Evolutionary conservation across 1,140 invertebrate genomes (phyloP), one percentile per base, ranked within the genome.

Genomic region (Cepaea nemoralis): DNA sequence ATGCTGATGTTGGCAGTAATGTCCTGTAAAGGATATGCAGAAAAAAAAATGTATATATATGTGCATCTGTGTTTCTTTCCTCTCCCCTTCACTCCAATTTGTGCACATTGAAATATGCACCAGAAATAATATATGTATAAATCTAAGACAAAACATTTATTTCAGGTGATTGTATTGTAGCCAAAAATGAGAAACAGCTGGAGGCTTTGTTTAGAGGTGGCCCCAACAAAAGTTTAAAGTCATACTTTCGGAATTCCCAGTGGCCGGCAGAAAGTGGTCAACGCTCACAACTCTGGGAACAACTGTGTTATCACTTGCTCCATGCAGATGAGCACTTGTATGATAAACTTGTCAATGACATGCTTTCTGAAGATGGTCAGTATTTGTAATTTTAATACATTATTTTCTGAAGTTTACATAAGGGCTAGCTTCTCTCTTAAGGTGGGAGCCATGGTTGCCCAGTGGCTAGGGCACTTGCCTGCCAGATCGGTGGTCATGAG

Each of bases 101-200:
- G 10, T n/a, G 8, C 27, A n/a, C 27, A 27, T 27, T 66, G 63
- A n/a, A 66, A 10, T 66, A 14, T 66, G 63, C 8, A n/a, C 27
- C 6, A 66, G 12, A 8, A 6, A 33, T 66, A 8, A n/a, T n/a
- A 14, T 66, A n/a, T 66, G 10, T n/a, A n/a, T n/a, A 27, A n/a
- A 14, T 66, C 27, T 8, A 24, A 35, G 12, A 33, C 31, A 39
- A 2, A 33, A 14, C 10, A 35, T 8, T 69, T 69, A 14, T 55
- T 42, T 45, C 78, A 80, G 78, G 73, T 42, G 45, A 73, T 10
- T 45, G 42, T 27, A 37, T 71, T 80, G 78, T 37, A 67, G 78
- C 40, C 3, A 70, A 45, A 67, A 70, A 40, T 45, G 78, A 80
- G 42, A 63, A 80, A 14, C 78, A 80, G 42, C 69, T 80, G 0